A percentile compares a stretch with the other conserved stretches of the same genome.
Evolutionary conservation across 2,888 invertebrate species (phyloP).

Genomic region (Noctua fimbriata): DNA sequence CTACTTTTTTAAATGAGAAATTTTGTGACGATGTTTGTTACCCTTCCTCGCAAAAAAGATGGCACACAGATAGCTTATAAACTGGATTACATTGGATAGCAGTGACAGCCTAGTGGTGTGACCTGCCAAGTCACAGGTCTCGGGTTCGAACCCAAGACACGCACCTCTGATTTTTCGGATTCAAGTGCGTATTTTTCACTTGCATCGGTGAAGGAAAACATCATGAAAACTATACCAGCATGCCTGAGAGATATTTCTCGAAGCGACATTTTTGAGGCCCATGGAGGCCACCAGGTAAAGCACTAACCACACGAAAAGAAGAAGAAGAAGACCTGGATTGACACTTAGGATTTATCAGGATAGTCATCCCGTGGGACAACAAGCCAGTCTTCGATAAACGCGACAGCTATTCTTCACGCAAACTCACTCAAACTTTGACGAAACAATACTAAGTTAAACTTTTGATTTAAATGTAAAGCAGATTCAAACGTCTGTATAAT

Average conservation of each 20-base stretch:
- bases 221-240: no score
- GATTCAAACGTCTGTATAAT: conserved; percentile 22
- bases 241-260: no score
- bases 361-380: not conserved
- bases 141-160: no score
- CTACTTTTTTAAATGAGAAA: not conserved
- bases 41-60: not conserved
- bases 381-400: not conserved
- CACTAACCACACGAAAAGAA: no score
- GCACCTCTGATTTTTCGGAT: no score
- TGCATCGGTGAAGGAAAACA: no score
- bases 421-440: not conserved
- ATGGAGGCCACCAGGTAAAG: no score
- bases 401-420: not conserved
- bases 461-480: conserved; percentile 54
- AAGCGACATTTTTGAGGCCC: no score
- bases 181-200: no score
- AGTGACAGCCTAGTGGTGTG: no score
- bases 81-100: no score
- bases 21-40: not conserved
- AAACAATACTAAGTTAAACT: conserved; percentile 10
- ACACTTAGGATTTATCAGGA: not conserved
- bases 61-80: not conserved
- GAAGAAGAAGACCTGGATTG: not conserved
- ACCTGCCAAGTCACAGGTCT: no score